Conservation (phyloP, 1,140 invertebrate genomes). For the Drosophila kepulauana region DNA sequence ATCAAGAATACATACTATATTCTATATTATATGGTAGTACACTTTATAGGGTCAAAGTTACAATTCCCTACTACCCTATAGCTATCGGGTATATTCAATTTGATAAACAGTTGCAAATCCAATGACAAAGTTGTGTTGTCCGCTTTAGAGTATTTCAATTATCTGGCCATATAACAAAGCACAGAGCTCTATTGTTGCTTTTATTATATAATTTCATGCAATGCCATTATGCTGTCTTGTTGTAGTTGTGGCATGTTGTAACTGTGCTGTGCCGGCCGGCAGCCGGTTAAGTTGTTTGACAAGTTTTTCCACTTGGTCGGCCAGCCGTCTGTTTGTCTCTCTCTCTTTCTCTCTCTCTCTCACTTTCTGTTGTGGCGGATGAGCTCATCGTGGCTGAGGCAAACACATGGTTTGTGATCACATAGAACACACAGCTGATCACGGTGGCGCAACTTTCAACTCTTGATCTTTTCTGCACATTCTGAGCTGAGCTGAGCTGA, state of each 20-base stretch:
- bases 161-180: slow-evolving; percentile 30
- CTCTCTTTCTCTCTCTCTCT: slow-evolving; percentile 6
- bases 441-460: slow-evolving; percentile 12
- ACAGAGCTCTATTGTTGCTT: slow-evolving; percentile 38
- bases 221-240: slow-evolving; percentile 28
- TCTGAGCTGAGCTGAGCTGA: slow-evolving; percentile 16
- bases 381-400: slow-evolving; percentile 48
- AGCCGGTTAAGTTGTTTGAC: slow-evolving; percentile 72
- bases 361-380: slow-evolving; percentile 41
- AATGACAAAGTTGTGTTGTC: not conserved
- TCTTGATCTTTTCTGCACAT: slow-evolving; percentile 37
- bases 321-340: slow-evolving; percentile 19
- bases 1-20: no score
- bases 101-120: not conserved
- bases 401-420: slow-evolving; percentile 52
- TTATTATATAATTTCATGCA: slow-evolving; percentile 75
- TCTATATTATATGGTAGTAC: no score
- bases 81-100: no score
- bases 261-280: slow-evolving; percentile 75
- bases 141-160: slow-evolving; percentile 36
- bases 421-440: slow-evolving; percentile 37
- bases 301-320: slow-evolving; percentile 71
- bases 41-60: no score
- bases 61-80: no score
- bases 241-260: slow-evolving; percentile 56